Percentiles rank a stretch among this genome's conserved stretches.
phyloP scores from a whole-genome alignment of 2,888 invertebrate genomes.

The Platyscelio sp. region DNA sequence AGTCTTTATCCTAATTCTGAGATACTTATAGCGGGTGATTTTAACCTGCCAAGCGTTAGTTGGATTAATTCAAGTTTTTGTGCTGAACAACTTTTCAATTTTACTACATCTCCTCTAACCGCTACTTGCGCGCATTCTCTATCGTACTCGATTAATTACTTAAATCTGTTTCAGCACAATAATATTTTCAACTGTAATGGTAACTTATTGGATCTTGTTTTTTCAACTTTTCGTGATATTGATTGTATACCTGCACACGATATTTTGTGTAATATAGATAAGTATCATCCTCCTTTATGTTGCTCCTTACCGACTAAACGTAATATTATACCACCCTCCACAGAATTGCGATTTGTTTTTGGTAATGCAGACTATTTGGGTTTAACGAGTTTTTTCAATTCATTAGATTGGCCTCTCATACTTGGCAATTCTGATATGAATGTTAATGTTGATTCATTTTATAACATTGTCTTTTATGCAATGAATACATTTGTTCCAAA shows the following conservation, averaged over 20 bases:
- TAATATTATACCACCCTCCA: not conserved
- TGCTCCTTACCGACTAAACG: not conserved
- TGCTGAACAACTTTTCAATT: not conserved
- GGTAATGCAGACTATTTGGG: not conserved
- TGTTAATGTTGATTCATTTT: not conserved
- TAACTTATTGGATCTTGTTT: not conserved
- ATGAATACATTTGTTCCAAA: not conserved
- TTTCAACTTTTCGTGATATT: not conserved
- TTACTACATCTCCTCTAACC: not conserved
- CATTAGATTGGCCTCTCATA: not conserved
- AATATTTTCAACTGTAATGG: not conserved
- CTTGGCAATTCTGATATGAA: not conserved
- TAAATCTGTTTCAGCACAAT: not conserved
- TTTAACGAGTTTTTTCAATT: not conserved
- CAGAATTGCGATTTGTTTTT: not conserved
- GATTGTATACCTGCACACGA: not conserved
- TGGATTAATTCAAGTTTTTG: not conserved
- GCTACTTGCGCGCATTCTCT: not conserved
- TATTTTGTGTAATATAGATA: conserved; percentile 1
- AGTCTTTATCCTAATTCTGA: too few relatives aligned
- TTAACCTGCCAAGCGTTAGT: not conserved
- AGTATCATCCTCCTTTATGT: not conserved
- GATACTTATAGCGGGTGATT: too few relatives aligned
- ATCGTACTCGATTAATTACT: not conserved
- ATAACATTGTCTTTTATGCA: not conserved